Percentiles rank a stretch among this genome's conserved stretches.
phyloP scores from a whole-genome alignment of 2,888 invertebrate genomes.

The Diarsia mendica region DNA sequence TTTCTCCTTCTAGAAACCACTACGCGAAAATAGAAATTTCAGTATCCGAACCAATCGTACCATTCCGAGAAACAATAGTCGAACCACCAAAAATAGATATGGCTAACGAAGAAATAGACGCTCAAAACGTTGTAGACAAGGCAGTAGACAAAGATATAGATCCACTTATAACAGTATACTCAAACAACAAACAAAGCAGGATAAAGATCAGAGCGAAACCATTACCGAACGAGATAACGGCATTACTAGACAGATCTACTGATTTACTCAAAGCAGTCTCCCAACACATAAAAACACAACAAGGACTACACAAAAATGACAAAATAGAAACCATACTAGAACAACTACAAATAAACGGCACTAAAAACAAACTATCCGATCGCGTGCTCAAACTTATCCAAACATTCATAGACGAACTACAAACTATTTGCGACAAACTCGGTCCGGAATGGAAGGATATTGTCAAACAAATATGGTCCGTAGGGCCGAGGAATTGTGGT shows the following conservation, averaged over 20 bases:
- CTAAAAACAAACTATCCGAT: slow-evolving; percentile 80
- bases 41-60: slow-evolving; percentile 98
- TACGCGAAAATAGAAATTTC: slow-evolving; percentile 97
- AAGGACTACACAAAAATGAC: slow-evolving; percentile 82
- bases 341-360: slow-evolving; percentile 75
- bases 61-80: slow-evolving; percentile 98
- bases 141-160: slow-evolving; percentile 86
- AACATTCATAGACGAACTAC: slow-evolving; percentile 90
- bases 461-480: slow-evolving; percentile 95
- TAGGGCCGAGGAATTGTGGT: slow-evolving; percentile 97
- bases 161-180: slow-evolving; percentile 90
- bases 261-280: slow-evolving; percentile 93
- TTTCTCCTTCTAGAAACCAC: slow-evolving; percentile 83
- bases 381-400: slow-evolving; percentile 86
- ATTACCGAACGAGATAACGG: slow-evolving; percentile 93
- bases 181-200: slow-evolving; percentile 93
- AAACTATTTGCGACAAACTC: slow-evolving; percentile 90
- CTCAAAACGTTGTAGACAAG: slow-evolving; percentile 86
- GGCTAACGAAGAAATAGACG: slow-evolving; percentile 95
- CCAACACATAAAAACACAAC: slow-evolving; percentile 84
- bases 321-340: slow-evolving; percentile 79
- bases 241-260: slow-evolving; percentile 92
- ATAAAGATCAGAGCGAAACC: slow-evolving; percentile 95
- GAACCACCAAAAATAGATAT: slow-evolving; percentile 94
- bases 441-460: slow-evolving; percentile 89